phyloP scores from a whole-genome alignment of 2,113 vertebrate genomes.

The Plotosus lineatus region DNA sequence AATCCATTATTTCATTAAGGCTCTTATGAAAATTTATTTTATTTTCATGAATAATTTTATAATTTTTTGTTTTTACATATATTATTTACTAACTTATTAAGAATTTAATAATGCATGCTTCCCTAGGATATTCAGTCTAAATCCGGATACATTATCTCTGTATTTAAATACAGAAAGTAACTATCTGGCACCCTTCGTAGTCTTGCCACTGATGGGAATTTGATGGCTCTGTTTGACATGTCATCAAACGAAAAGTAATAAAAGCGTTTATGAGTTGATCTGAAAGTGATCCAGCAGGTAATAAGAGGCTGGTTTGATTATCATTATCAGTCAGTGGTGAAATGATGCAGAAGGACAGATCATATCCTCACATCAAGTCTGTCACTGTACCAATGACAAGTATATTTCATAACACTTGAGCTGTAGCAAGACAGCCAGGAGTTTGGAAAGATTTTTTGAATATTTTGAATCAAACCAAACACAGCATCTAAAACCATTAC shows the following conservation, averaged over 20 bases:
- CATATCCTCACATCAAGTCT: neutral
- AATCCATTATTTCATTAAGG: neutral
- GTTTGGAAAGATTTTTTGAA: neutral
- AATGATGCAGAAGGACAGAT: neutral
- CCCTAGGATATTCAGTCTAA: neutral
- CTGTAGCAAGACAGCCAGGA: neutral
- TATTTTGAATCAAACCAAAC: conserved; percentile 11
- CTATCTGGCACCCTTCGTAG: no score
- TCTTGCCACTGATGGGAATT: neutral
- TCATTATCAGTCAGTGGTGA: neutral
- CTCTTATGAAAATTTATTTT: no score
- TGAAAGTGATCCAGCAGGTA: conserved; percentile 12
- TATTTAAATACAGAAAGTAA: conserved; percentile 5
- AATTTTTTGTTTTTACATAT: neutral
- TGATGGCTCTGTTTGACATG: conserved; percentile 24
- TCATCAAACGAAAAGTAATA: conserved; percentile 18
- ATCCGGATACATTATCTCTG: neutral
- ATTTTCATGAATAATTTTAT: no score
- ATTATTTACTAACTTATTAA: neutral
- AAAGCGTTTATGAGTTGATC: neutral
- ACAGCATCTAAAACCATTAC: neutral
- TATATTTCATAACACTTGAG: neutral
- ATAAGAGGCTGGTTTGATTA: conserved; percentile 13
- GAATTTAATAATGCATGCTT: neutral
- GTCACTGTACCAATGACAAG: conserved; percentile 15